A percentile compares a stretch with the other conserved stretches of the same genome.
Evolutionary conservation across 2,888 invertebrate genomes (phyloP).

Genomic region (Epicampocera succincta): DNA sequence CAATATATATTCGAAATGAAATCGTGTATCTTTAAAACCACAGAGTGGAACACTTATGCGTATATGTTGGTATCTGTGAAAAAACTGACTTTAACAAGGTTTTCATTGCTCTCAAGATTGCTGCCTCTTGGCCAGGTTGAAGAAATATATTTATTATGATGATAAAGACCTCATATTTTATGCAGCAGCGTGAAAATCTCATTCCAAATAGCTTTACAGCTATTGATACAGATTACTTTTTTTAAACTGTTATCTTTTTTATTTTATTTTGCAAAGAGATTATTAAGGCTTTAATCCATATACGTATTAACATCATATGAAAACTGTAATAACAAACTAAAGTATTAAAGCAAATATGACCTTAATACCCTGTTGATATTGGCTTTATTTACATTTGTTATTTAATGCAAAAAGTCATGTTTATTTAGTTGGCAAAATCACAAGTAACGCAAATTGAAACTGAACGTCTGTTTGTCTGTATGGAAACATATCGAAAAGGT

Average conservation of each 20-base stretch:
- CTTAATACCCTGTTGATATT: slow-evolving; percentile 51
- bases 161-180: no score
- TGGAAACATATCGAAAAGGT: background rate
- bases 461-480: background rate
- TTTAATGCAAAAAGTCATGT: slow-evolving; percentile 53
- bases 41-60: no score
- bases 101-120: no score
- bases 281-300: slow-evolving; percentile 22
- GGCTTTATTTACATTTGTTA: slow-evolving; percentile 45
- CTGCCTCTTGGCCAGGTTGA: no score
- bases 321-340: slow-evolving; percentile 34
- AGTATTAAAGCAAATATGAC: slow-evolving; percentile 48
- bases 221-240: background rate
- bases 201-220: background rate
- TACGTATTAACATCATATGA: background rate
- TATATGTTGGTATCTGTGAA: no score
- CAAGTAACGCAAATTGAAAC: slow-evolving; percentile 12
- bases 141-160: no score
- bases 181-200: background rate
- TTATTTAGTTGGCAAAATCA: slow-evolving; percentile 45
- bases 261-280: slow-evolving; percentile 6
- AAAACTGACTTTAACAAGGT: no score
- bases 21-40: no score
- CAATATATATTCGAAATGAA: no score
- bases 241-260: background rate